Evolutionary conservation across 2,797 vertebrate species (phyloP), one percentile per base, ranked within the genome.

Genomic region (Sebastes minor): DNA sequence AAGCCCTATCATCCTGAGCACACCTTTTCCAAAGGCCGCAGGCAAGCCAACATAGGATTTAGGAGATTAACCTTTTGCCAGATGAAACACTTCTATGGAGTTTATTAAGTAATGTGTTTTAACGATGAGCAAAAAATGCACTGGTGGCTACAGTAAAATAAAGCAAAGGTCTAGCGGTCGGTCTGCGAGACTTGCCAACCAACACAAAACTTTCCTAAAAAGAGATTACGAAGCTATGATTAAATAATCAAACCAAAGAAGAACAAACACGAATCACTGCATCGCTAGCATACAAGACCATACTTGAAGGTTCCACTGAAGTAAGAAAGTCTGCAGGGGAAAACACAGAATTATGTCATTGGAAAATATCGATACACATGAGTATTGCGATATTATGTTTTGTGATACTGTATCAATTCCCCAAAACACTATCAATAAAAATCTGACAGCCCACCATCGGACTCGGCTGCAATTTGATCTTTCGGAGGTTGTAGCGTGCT

Each of bases 1-100:
- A 83, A 90, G 80, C 83, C 81, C 87, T 88, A 91, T 91, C 90
- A 93, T 93, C 90, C 78, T 9, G 12, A 80, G 81, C 85, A 90
- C 93, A 94, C 93, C 92, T 95, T 95, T 92, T 90, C 80, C 88
- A 88, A 91, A 91, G 85, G 76, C 87, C 82, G 65, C 67, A 85
- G 89, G 87, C 87, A 70, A 81, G 78, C 89, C 89, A 84, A 33
- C 65, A n/a, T 74, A 64, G 86, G 85, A 64, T 83, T 88, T 77
- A 79, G 25, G 57, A 83, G 87, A 91, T 91, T 85, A 84, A 77
- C 75, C 75, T 84, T 80, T 33, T 57, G 85, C 87, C 90, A 88
- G 87, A 79, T 85, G 67, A 88, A 92, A 86, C 79, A 79, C 35
- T 84, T 82, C 71, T 68, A 74, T 76, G 49, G 76, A 22, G 63